phyloP scores from a whole-genome alignment of 2,113 vertebrate species.

The Neoarius graeffei region DNA sequence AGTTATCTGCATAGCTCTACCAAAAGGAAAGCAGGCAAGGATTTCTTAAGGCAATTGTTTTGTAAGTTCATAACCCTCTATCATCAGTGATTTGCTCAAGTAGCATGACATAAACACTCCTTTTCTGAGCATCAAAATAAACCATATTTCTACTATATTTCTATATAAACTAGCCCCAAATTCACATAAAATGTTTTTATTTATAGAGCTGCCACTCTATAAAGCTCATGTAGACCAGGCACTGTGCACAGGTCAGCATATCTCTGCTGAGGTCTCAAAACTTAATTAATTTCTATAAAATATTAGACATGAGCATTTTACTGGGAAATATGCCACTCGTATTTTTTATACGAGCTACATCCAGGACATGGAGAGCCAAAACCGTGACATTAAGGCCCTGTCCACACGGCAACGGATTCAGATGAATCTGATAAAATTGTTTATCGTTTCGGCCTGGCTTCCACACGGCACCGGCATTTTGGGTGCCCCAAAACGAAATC shows the following conservation, averaged over 20 bases:
- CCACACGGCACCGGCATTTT: no score
- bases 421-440: no score
- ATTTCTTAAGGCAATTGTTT: background rate
- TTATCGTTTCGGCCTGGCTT: no score
- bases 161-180: background rate
- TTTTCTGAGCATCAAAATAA: background rate
- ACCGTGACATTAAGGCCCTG: no score
- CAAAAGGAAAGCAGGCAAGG: background rate
- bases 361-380: no score
- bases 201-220: background rate
- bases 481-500: no score
- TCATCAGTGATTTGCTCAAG: background rate
- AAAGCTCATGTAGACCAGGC: background rate
- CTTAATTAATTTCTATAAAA: background rate
- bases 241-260: background rate
- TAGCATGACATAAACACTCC: background rate
- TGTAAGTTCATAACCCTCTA: background rate
- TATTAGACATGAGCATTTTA: background rate
- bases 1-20: background rate
- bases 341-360: no score
- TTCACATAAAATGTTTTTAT: background rate
- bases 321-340: no score
- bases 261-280: background rate
- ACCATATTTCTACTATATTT: background rate
- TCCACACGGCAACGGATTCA: no score